Conservation (phyloP, 2,888 invertebrate species). For the Saturnia japonica region DNA sequence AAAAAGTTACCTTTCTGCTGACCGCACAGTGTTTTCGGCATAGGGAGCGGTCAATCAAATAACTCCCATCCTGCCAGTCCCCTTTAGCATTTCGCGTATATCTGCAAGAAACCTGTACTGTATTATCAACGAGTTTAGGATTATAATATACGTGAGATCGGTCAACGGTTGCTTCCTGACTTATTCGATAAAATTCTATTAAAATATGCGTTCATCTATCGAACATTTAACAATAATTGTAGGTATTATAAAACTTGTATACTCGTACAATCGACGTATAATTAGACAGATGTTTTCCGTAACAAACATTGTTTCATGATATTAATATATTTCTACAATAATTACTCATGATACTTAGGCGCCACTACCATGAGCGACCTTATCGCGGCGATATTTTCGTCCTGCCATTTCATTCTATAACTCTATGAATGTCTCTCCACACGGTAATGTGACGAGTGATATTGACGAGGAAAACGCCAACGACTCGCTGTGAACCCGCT, state of each 20-base stretch:
- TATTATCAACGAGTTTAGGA: conserved; percentile 20
- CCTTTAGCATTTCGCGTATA: conserved; percentile 53
- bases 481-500: too few species aligned
- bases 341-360: neutral
- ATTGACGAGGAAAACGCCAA: too few species aligned
- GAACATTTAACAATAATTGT: neutral
- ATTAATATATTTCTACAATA: neutral
- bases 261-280: neutral
- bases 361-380: too few species aligned
- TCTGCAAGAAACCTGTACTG: conserved; percentile 42
- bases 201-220: neutral
- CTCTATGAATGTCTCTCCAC: too few species aligned
- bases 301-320: neutral
- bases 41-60: conserved; percentile 68
- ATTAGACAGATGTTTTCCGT: neutral
- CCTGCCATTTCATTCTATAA: too few species aligned
- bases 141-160: neutral
- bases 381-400: too few species aligned
- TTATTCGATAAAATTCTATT: neutral
- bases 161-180: too few species aligned
- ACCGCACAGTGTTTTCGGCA: conserved; percentile 74
- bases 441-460: too few species aligned
- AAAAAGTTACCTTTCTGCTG: conserved; percentile 70
- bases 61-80: conserved; percentile 46
- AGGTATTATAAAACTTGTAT: neutral